Base-by-base conservation (phyloP, 1,140 invertebrate genomes). In the Nymphalis io region DNA sequence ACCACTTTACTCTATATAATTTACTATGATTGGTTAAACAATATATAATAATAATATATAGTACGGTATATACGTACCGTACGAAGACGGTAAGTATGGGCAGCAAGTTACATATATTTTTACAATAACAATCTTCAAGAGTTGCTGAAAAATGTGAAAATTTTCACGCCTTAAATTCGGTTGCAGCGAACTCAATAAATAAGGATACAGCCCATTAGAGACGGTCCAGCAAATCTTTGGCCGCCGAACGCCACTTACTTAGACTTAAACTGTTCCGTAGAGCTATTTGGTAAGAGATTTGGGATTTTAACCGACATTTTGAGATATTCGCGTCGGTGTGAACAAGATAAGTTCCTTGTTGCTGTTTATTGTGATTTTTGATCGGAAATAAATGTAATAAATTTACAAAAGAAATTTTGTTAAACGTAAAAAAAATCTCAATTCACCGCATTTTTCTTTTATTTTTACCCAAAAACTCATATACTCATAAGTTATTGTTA, bases 201-300 rank as follows among this genome's bases (percentile, higher is more conserved):
- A 91, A 91, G 87, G 89, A 89, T 91, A 83, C 82, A 79, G 81
- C 83, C 89, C 89, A 91, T 91, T 89, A 91, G 79, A 86, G 87
- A 77, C 89, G 86, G 86, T 87, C 84, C 87, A 87, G 84, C 89
- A 91, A 91, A 91, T 91, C 89, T 89, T 84, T 79, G 79, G 78
- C 74, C 84, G 77, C 89, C 89, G 85, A 89, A 89, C 89, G 81
- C 83, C 87, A 91, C 87, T 91, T 91, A 91, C 89, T 91, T 91
- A 91, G 84, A 91, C 89, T 91, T 91, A 89, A 89, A 89, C 79
- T 88, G 87, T 89, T 84, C 79, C 73, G 73, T 79, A 77, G 78
- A 79, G 84, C 82, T 86, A 86, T 84, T 89, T 87, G 75, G 87
- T 70, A 88, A 13, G 80, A 92, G 92, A 86, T 94, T 94, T 79